phyloP scores from a whole-genome alignment of 92 coral and sea anemone genomes.

The Porites evermanni region DNA sequence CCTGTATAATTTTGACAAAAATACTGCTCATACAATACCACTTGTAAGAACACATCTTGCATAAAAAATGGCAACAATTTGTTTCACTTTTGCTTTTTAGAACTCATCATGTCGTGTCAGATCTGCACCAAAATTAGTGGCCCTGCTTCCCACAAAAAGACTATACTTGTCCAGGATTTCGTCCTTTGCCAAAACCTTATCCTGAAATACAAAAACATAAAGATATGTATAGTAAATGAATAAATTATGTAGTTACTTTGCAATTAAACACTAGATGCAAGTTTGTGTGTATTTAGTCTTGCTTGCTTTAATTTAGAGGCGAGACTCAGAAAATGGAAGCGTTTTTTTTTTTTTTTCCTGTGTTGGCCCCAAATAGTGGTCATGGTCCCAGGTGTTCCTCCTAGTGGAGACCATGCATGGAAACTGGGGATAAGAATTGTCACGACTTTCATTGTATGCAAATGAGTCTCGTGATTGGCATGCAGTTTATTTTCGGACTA shows the following conservation, averaged over 20 bases:
- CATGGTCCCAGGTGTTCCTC: too few relatives aligned
- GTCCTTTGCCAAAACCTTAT: slow-evolving; percentile 70
- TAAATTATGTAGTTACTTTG: background rate
- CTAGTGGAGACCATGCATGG: too few relatives aligned
- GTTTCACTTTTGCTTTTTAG: background rate
- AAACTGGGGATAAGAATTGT: too few relatives aligned
- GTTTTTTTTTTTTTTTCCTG: too few relatives aligned
- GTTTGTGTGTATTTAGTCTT: too few relatives aligned
- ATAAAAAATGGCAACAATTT: background rate
- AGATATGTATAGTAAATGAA: background rate
- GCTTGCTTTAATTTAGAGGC: too few relatives aligned
- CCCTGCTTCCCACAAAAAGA: slow-evolving; percentile 90
- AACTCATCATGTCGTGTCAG: slow-evolving; percentile 88
- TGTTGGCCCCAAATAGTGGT: too few relatives aligned
- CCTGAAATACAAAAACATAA: slow-evolving; percentile 49
- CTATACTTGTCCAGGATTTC: slow-evolving; percentile 79
- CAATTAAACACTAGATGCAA: background rate
- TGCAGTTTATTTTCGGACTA: too few relatives aligned
- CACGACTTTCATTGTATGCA: too few relatives aligned
- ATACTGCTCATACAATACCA: background rate
- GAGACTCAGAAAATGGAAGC: too few relatives aligned
- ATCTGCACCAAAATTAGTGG: slow-evolving; percentile 86
- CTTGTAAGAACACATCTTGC: background rate
- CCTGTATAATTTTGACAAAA: background rate
- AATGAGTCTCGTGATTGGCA: too few relatives aligned